Base-by-base conservation (phyloP, 2,888 invertebrate genomes). In the Drosophila neotestacea region DNA sequence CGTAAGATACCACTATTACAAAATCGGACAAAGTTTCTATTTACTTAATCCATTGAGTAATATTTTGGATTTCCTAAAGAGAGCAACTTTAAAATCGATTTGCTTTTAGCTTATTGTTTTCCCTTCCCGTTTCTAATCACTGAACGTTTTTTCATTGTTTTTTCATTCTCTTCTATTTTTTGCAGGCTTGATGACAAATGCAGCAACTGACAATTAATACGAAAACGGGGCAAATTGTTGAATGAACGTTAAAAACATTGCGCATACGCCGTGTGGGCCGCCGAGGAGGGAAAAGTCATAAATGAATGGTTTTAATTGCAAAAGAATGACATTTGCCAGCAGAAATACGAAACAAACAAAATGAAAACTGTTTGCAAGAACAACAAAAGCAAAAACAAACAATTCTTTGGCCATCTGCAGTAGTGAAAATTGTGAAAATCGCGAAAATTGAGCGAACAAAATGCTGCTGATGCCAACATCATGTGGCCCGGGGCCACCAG, bases 391-490 rank as follows among this genome's bases (percentile, higher is more conserved):
- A 50, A 64, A 46, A 16, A 39, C 54, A 51, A 66, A 30, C 28
- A 52, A 67, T 59, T 60, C 63, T 71, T 82, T 27, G 73, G 48
- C 71, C 67, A 72, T 64, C 63, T 72, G 51, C 70, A 63, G 50
- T 64, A 70, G 67, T 56, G 48, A 60, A 60, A 76, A 59, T 79
- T 55, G 73, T 73, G 62, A 52, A 70, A 80, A 70, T 73, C 55
- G 77, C 62, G 50, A 75, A 69, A 82, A 73, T 70, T 63, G 62
- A 73, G 79, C 68, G 48, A 72, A 54, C 67, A 71, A 79, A 84
- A 89, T 89, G 85, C 90, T 92, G 92, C 84, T 92, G 81, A 88
- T 91, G 84, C 92, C 92, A 77, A 92, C 92, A 79, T 92, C 92
- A 71, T 92, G 92, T 90, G 92, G 92, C 81, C 92, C 92, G 54